phyloP scores from a whole-genome alignment of 2,113 vertebrate genomes.

The Leucopternis melanops region DNA sequence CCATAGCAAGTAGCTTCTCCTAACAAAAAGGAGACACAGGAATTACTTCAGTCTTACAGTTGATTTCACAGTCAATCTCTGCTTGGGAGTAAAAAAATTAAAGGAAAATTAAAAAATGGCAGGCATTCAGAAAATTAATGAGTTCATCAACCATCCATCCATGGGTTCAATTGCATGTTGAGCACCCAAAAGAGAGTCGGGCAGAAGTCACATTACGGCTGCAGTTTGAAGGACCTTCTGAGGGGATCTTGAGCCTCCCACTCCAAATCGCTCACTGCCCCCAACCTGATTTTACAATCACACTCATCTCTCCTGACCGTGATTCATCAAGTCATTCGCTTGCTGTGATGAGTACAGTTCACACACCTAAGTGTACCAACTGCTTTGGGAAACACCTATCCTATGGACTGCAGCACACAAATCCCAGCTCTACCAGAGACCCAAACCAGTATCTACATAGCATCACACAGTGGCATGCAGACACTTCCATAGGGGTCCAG shows the following conservation, averaged over 20 bases:
- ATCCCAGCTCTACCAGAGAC: neutral
- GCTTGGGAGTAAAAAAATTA: neutral
- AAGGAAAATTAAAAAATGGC: neutral
- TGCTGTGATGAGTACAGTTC: neutral
- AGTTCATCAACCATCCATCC: neutral
- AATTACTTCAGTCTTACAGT: neutral
- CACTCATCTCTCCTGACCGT: neutral
- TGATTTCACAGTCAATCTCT: constrained; percentile 24
- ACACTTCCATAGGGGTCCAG: neutral
- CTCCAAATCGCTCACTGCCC: neutral
- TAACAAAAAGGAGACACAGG: neutral
- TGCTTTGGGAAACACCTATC: neutral
- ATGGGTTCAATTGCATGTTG: neutral
- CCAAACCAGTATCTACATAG: neutral
- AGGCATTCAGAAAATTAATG: neutral
- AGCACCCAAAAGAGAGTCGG: neutral
- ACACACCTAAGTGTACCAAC: neutral
- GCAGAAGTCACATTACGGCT: neutral
- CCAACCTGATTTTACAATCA: neutral
- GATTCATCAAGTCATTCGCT: neutral
- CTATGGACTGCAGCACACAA: neutral
- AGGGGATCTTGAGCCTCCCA: neutral
- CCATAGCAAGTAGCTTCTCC: neutral
- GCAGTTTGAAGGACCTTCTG: neutral
- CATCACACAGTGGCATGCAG: neutral